These are phyloP conservation scores for Orcinus orca DNA, from an alignment of 2,113 vertebrate species.

Conservation along the genomic window DNA sequence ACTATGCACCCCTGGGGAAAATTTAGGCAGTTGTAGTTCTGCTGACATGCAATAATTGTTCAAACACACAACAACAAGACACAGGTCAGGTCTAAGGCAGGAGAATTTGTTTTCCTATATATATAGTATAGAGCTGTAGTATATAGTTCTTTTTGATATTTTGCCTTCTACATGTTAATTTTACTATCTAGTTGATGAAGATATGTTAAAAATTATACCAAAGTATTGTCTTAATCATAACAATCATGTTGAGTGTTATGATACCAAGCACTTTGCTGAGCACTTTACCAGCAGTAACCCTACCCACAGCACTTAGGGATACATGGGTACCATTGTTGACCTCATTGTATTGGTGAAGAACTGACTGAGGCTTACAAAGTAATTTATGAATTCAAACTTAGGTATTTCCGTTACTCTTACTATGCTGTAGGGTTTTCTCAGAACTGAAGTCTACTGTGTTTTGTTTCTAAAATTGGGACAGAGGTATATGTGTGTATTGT, in stretches of 20 bases:
- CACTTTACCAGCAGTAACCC: background rate
- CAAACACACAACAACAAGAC: background rate
- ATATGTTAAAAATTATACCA: background rate
- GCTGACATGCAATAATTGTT: background rate
- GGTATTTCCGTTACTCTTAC: background rate
- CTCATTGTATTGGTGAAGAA: background rate
- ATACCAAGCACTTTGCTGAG: background rate
- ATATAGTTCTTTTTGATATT: background rate
- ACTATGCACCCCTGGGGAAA: background rate
- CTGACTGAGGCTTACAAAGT: background rate
- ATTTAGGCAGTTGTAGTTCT: background rate
- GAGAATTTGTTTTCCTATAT: background rate
- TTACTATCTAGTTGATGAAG: background rate
- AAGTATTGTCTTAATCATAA: background rate
- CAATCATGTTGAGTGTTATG: background rate
- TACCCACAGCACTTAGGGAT: background rate
- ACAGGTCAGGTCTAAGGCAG: background rate
- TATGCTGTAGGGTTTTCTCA: background rate
- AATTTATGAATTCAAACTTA: background rate
- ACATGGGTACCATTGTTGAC: background rate
- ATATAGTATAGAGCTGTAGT: background rate
- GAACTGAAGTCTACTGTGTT: background rate
- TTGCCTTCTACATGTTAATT: background rate
- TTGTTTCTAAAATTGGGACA: background rate
- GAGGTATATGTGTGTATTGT: background rate